A percentile compares a stretch with the other conserved stretches of the same genome.
These are phyloP conservation scores for Bagarius yarrelli DNA, from an alignment of 2,113 vertebrate species.

Conservation along the genomic window DNA sequence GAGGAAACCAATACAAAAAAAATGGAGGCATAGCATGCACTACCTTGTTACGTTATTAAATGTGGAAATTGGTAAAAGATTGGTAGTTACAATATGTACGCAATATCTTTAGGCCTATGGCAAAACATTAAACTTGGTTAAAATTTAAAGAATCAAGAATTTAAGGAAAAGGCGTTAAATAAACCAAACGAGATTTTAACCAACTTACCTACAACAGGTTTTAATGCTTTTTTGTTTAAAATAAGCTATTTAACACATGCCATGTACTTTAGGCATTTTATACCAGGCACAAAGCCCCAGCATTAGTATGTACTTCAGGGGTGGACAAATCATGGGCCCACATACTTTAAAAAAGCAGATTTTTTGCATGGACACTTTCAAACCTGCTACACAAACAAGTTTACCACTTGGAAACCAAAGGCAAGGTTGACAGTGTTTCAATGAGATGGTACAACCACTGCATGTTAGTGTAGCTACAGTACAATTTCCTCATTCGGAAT, in stretches of 20 bases:
- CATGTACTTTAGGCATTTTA: background rate
- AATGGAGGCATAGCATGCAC: background rate
- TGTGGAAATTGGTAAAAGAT: background rate
- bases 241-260: background rate
- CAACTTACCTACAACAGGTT: constrained; percentile 23
- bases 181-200: background rate
- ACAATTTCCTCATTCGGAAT: background rate
- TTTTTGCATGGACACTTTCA: background rate
- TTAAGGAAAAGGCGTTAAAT: too few relatives aligned
- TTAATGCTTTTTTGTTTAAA: background rate
- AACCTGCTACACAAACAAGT: background rate
- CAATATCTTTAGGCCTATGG: background rate
- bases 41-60: background rate
- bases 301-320: background rate
- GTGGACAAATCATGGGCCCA: constrained; percentile 1
- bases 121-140: background rate
- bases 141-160: background rate
- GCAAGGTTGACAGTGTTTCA: background rate
- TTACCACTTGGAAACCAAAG: background rate
- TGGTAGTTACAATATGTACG: background rate
- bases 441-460: background rate
- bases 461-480: too few relatives aligned
- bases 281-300: background rate
- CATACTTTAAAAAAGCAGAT: background rate
- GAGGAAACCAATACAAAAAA: background rate